A percentile compares a stretch with the other conserved stretches of the same genome.
These are phyloP conservation scores for Chrysaora quinquecirrha DNA, from an alignment of 30 jellyfish, hydroid and myxozoan genomes.

Conservation along the genomic window DNA sequence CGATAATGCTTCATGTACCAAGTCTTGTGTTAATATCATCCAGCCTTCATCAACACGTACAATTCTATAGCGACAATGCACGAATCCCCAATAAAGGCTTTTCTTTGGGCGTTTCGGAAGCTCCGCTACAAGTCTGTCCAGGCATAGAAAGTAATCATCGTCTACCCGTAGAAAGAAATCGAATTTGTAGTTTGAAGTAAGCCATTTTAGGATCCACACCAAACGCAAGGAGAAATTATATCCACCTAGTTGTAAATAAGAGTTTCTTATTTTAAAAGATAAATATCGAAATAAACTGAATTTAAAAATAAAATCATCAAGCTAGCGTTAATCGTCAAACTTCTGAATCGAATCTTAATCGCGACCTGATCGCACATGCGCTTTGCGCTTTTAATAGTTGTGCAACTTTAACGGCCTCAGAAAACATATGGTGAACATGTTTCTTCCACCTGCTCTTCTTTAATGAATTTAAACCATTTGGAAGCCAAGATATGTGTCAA, in stretches of 20 bases:
- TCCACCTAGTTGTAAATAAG: conserved; percentile 91
- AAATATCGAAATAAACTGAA: no score
- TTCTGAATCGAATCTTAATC: no score
- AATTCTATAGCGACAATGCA: conserved; percentile 76
- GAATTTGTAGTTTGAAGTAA: conserved; percentile 43
- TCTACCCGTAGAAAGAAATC: conserved; percentile 87
- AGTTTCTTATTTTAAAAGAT: no score
- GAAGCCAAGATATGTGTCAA: no score
- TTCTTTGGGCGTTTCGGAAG: conserved; percentile 79
- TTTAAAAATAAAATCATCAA: no score
- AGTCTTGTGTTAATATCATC: conserved; percentile 79
- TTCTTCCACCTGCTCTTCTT: no score
- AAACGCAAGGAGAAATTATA: conserved; percentile 81
- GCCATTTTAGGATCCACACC: conserved; percentile 92
- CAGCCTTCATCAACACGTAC: conserved; percentile 97
- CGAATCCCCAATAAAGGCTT: conserved; percentile 91
- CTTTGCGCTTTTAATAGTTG: no score
- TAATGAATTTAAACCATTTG: no score
- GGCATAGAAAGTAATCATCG: conserved; percentile 89
- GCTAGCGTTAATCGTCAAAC: no score
- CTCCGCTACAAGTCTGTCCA: conserved; percentile 79
- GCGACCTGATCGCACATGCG: no score
- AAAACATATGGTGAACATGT: no score
- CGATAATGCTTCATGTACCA: conserved; percentile 71
- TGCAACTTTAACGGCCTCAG: no score